A percentile compares a stretch with the other conserved stretches of the same genome.
phyloP scores from a whole-genome alignment of 2,888 invertebrate species.

The Glaucopsyche alexis region DNA sequence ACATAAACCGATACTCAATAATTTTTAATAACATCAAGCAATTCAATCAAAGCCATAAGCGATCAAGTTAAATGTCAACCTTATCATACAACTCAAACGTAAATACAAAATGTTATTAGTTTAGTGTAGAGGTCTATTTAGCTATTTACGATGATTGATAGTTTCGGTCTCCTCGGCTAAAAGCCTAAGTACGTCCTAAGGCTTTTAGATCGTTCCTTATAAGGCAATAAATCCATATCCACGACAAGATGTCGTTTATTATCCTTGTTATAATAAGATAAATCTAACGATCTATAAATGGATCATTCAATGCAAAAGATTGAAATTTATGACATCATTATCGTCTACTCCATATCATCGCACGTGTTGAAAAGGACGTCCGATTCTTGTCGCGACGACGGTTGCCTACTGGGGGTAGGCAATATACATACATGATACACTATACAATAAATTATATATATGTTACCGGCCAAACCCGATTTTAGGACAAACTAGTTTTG shows the following conservation, averaged over 20 bases:
- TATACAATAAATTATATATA: no score
- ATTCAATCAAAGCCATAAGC: no score
- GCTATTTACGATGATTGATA: not conserved
- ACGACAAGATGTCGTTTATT: constrained; percentile 3
- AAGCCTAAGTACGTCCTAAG: not conserved
- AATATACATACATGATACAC: no score
- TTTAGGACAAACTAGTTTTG: no score
- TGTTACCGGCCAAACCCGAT: no score
- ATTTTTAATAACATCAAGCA: no score
- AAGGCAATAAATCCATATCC: constrained; percentile 1
- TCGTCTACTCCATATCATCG: not conserved
- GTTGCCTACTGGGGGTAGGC: no score
- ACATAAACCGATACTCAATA: no score
- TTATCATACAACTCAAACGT: no score
- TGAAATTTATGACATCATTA: constrained; percentile 8
- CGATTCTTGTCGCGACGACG: not conserved
- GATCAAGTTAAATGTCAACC: no score
- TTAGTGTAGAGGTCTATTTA: not conserved
- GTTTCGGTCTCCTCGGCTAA: not conserved
- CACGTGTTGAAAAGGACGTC: not conserved
- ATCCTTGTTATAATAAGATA: constrained; percentile 8
- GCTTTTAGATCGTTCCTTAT: constrained; percentile 11
- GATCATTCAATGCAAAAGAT: constrained; percentile 17
- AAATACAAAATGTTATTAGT: not conserved
- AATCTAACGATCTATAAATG: constrained; percentile 9